Conservation (phyloP, 2,113 vertebrate species). For the Xyrauchen texanus region DNA sequence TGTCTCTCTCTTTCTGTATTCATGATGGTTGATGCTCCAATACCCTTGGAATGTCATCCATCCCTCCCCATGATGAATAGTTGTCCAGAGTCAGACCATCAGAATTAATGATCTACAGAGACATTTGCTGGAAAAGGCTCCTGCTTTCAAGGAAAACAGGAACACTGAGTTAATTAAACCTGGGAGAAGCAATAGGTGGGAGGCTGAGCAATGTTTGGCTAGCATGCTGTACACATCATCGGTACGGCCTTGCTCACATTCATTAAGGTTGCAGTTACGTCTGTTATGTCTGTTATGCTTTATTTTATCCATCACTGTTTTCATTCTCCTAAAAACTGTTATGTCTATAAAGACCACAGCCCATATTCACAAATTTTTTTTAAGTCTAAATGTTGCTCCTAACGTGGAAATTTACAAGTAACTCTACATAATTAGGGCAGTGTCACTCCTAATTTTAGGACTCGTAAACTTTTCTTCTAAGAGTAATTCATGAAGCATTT, state of each 20-base stretch:
- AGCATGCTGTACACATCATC: slow-evolving; percentile 25
- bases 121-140: slow-evolving; percentile 39
- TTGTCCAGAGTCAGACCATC: slow-evolving; percentile 14
- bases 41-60: slow-evolving; percentile 28
- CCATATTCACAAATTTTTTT: no score
- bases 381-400: no score
- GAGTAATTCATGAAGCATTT: no score
- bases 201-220: slow-evolving; percentile 36
- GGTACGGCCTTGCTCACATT: background rate
- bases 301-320: no score
- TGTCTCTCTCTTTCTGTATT: background rate
- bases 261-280: no score
- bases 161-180: slow-evolving; percentile 53
- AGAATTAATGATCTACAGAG: slow-evolving; percentile 49
- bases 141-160: slow-evolving; percentile 27
- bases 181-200: slow-evolving; percentile 38
- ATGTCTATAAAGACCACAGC: no score
- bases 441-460: no score
- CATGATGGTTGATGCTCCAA: background rate
- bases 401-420: no score
- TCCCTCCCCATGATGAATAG: slow-evolving; percentile 34
- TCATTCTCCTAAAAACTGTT: no score
- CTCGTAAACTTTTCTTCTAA: no score
- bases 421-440: no score
- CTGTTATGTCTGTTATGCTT: no score